These are phyloP conservation scores for Drosophila subpulchrella DNA, from an alignment of 1,140 invertebrate species.

Conservation along the genomic window DNA sequence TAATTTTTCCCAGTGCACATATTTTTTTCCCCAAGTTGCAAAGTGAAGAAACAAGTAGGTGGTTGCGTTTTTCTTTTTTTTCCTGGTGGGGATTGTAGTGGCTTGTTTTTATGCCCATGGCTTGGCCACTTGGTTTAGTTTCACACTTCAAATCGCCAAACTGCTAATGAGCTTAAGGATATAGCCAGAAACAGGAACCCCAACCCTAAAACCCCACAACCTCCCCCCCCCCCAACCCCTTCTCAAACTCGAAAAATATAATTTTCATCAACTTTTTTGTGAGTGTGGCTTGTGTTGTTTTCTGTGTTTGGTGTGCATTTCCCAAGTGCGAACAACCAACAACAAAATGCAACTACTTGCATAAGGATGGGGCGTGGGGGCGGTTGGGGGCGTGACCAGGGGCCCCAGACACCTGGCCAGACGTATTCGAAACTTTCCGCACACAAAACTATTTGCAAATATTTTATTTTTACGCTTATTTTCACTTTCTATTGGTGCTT, in stretches of 20 bases:
- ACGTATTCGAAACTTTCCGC: constrained; percentile 65
- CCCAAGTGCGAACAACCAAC: constrained; percentile 49
- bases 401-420: constrained; percentile 64
- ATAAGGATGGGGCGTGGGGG: constrained; percentile 5
- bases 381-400: constrained; percentile 30
- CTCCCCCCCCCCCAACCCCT: not conserved
- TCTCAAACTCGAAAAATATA: constrained; percentile 15
- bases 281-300: constrained; percentile 3
- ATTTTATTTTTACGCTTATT: constrained; percentile 52
- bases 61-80: constrained; percentile 3
- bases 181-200: not conserved
- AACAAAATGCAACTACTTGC: constrained; percentile 34
- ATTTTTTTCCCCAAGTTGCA: not conserved
- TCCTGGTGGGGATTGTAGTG: not conserved
- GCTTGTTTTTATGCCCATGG: constrained; percentile 54
- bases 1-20: not conserved
- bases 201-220: not conserved
- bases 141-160: constrained; percentile 72
- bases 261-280: constrained; percentile 40
- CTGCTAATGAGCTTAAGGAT: constrained; percentile 80
- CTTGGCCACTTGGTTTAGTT: constrained; percentile 74
- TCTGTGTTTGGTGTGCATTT: not conserved
- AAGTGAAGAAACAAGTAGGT: not conserved
- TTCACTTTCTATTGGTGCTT: constrained; percentile 47
- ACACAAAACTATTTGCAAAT: constrained; percentile 74